Percentiles rank a stretch among this genome's conserved stretches.
These are phyloP conservation scores for Crocodylus rhombifer DNA, from an alignment of 2,797 vertebrate species.

Conservation along the genomic window DNA sequence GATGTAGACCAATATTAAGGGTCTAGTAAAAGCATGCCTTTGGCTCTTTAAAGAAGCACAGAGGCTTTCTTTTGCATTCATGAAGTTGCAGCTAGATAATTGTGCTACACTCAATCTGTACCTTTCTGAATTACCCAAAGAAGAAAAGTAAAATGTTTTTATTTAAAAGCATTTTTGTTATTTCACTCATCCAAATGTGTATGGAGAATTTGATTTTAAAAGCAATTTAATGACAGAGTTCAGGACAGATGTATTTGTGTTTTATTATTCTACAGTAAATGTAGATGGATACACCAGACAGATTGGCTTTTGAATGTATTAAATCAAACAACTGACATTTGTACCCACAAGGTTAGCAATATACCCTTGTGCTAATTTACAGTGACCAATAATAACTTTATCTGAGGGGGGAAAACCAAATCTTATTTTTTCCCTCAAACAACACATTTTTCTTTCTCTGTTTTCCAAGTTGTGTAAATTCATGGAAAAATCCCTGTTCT, in stretches of 20 bases:
- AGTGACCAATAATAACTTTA: neutral
- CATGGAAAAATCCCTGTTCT: neutral
- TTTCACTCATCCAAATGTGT: neutral
- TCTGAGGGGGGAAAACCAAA: neutral
- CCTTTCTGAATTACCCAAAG: neutral
- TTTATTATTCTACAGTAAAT: neutral
- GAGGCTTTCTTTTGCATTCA: neutral
- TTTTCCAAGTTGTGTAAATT: rapidly evolving
- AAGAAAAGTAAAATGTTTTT: neutral
- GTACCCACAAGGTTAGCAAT: constrained; percentile 1
- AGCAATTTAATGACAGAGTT: neutral
- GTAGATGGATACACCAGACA: neutral
- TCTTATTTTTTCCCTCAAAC: neutral
- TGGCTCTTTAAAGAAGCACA: neutral
- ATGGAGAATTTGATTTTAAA: neutral
- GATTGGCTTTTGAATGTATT: neutral
- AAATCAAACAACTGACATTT: constrained; percentile 23
- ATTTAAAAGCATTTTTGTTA: neutral
- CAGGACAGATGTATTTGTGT: neutral
- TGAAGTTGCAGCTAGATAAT: neutral
- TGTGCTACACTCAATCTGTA: neutral
- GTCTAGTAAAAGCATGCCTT: neutral
- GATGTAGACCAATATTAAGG: neutral
- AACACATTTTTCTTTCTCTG: neutral
- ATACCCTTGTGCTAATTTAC: neutral